phyloP scores from a whole-genome alignment of 1,140 invertebrate genomes.

The Aphis craccivora region DNA sequence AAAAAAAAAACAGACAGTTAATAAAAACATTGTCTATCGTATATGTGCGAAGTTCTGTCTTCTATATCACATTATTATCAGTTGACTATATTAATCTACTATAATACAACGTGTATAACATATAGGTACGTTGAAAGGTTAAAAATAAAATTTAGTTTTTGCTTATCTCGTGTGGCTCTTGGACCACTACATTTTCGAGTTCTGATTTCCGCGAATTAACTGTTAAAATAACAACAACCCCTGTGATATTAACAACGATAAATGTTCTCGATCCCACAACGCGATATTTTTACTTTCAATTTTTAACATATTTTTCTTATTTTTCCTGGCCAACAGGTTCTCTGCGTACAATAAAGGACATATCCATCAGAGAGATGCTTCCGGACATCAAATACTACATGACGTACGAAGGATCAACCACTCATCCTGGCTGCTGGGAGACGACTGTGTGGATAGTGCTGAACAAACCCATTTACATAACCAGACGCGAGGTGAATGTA shows the following conservation, averaged over 20 bases:
- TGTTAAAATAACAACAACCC: not conserved
- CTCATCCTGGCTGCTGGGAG: conserved; percentile 92
- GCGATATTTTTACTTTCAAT: not conserved
- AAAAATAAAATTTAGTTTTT: not conserved
- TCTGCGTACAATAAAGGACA: conserved; percentile 79
- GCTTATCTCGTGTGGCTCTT: not conserved
- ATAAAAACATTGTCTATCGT: not conserved
- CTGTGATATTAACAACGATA: not conserved
- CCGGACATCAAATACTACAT: conserved; percentile 91
- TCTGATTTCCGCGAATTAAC: not conserved
- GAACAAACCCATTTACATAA: conserved; percentile 96
- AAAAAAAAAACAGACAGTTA: not conserved
- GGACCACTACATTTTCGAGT: not conserved
- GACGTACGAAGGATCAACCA: conserved; percentile 98
- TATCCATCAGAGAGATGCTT: conserved; percentile 82
- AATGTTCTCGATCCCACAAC: not conserved
- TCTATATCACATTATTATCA: not conserved
- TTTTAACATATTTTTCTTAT: not conserved
- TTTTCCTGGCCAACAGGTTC: conserved; percentile 60
- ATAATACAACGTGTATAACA: not conserved
- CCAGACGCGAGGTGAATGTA: conserved; percentile 80
- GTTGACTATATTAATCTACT: not conserved
- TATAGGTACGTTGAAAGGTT: too few relatives aligned
- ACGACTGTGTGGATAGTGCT: conserved; percentile 94
- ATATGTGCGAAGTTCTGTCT: not conserved